Evolutionary conservation across 2,113 vertebrate genomes (phyloP).

Genomic region (Thamnophis sirtalis): DNA sequence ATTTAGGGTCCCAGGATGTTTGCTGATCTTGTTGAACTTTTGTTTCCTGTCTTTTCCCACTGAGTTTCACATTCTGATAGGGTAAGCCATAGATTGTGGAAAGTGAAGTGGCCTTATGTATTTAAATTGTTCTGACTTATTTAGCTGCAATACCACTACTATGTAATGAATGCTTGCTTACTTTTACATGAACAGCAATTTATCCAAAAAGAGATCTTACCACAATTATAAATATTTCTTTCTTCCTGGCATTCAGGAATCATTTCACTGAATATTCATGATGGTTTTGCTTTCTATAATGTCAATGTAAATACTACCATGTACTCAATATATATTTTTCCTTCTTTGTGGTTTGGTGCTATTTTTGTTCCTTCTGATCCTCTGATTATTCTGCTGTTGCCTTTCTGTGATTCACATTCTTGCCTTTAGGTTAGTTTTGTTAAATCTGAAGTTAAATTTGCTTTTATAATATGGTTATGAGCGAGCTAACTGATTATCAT

Average conservation of each 20-base stretch:
- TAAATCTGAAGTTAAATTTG: neutral
- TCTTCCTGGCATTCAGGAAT: neutral
- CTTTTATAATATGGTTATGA: neutral
- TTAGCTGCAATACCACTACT: neutral
- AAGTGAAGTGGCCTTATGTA: neutral
- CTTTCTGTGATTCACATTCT: neutral
- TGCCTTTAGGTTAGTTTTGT: neutral
- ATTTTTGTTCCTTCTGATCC: neutral
- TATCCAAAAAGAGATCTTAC: neutral
- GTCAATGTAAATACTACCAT: neutral
- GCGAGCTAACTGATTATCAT: neutral
- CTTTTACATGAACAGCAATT: neutral
- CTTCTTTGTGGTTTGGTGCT: neutral
- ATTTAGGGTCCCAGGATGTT: neutral
- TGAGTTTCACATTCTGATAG: neutral
- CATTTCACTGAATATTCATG: neutral
- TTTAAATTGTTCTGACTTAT: neutral
- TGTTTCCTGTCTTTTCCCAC: neutral
- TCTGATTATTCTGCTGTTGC: neutral
- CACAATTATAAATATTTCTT: neutral
- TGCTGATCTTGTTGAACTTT: neutral
- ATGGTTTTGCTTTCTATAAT: neutral
- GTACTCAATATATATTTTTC: neutral
- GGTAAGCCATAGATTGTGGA: neutral
- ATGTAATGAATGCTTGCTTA: neutral